These are phyloP conservation scores for Sarcophaga carnaria DNA, from an alignment of 2,888 invertebrate genomes.

Conservation along the genomic window DNA sequence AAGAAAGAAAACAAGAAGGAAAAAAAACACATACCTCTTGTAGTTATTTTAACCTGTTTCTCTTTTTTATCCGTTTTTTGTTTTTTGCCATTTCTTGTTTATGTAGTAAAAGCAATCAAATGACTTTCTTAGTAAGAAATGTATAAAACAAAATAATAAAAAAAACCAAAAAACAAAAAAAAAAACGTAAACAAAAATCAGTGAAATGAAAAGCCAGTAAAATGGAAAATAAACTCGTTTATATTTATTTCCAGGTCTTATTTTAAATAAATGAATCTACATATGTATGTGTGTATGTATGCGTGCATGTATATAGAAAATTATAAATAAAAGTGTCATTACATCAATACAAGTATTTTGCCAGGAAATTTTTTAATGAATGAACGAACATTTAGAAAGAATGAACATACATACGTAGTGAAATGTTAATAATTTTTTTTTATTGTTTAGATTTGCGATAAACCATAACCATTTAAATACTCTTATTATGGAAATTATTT, in stretches of 20 bases:
- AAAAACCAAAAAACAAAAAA: background rate
- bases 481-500: too few relatives aligned
- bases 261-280: background rate
- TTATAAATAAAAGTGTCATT: conserved; percentile 47
- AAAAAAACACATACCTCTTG: conserved; percentile 36
- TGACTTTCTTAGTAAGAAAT: conserved; percentile 50
- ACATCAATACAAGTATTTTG: conserved; percentile 50
- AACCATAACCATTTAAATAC: background rate
- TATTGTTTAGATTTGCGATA: background rate
- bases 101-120: conserved; percentile 52
- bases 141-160: background rate
- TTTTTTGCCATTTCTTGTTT: conserved; percentile 33
- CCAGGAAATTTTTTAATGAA: conserved; percentile 60
- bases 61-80: background rate
- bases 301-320: background rate
- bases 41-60: conserved; percentile 58
- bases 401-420: too few relatives aligned
- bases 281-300: background rate
- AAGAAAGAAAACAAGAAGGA: background rate
- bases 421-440: background rate
- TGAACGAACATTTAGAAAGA: conserved; percentile 48
- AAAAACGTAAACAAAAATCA: conserved; percentile 48
- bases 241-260: conserved; percentile 51
- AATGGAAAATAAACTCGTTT: conserved; percentile 61
- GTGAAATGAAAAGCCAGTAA: conserved; percentile 60